Percentiles rank a stretch among this genome's conserved stretches.
phyloP scores from a whole-genome alignment of 2,888 invertebrate genomes.

The Campoplex nolae region DNA sequence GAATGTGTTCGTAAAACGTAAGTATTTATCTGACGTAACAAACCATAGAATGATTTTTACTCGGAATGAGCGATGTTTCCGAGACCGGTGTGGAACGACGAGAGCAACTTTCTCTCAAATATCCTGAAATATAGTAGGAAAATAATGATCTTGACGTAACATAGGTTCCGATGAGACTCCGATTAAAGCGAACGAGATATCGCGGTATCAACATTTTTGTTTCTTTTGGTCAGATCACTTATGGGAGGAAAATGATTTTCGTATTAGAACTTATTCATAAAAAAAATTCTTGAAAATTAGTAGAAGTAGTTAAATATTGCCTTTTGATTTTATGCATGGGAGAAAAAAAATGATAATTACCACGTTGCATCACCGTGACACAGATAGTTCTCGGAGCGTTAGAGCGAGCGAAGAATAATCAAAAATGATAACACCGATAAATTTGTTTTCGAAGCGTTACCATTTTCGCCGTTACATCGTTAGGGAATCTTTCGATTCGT shows the following conservation, averaged over 20 bases:
- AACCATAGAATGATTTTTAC: conserved; percentile 11
- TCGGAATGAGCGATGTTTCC: conserved; percentile 1
- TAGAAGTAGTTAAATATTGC: not conserved
- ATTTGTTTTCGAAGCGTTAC: conserved; percentile 39
- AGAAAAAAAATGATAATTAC: conserved; percentile 16
- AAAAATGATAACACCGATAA: not conserved
- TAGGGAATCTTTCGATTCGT: not conserved
- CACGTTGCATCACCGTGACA: not conserved
- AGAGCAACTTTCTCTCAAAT: conserved; percentile 28
- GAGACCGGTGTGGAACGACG: conserved; percentile 1
- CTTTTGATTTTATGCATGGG: not conserved
- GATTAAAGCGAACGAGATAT: not conserved
- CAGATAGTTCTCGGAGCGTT: conserved; percentile 42
- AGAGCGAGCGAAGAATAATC: conserved; percentile 39
- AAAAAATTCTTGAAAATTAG: not conserved
- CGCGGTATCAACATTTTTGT: not conserved
- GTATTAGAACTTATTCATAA: not conserved
- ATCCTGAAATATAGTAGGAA: not conserved
- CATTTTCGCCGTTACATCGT: conserved; percentile 32
- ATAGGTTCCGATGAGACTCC: not conserved
- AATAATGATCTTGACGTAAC: not conserved
- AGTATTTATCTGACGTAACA: conserved; percentile 11
- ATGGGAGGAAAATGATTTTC: not conserved
- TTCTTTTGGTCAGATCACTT: not conserved
- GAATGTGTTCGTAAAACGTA: conserved; percentile 3